phyloP scores from a whole-genome alignment of 2,888 invertebrate species.

The Nemurella pictetii region DNA sequence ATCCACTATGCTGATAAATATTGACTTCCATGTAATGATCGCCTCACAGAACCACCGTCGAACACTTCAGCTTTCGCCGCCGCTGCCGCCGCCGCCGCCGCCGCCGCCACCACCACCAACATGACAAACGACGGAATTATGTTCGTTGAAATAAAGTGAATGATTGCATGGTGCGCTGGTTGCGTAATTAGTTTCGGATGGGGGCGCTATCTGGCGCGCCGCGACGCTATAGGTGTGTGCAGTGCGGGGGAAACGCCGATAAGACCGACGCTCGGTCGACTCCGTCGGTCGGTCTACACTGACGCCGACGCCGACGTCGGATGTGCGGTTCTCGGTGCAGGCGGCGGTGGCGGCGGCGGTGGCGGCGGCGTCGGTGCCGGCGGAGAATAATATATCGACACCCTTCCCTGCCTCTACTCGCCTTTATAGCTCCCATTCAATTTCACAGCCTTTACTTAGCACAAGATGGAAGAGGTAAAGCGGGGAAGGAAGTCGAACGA shows the following conservation, averaged over 20 bases:
- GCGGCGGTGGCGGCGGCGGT: slow-evolving; percentile 12
- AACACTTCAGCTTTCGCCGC: too few species aligned
- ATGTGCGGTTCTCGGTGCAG: not conserved
- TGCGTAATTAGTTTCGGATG: not conserved
- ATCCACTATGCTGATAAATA: too few species aligned
- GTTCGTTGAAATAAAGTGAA: too few species aligned
- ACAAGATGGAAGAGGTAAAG: slow-evolving; percentile 18
- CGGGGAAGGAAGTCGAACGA: slow-evolving; percentile 19
- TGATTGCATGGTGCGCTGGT: too few species aligned
- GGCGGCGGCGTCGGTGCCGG: slow-evolving; percentile 15
- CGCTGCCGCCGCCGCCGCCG: not conserved
- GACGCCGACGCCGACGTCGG: not conserved
- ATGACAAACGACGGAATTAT: not conserved
- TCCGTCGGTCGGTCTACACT: not conserved
- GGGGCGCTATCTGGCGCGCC: not conserved
- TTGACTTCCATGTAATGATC: too few species aligned
- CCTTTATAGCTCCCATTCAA: slow-evolving; percentile 28
- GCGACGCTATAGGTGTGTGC: not conserved
- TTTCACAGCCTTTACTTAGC: slow-evolving; percentile 27
- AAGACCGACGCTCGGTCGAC: slow-evolving; percentile 3
- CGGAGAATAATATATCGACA: slow-evolving; percentile 22
- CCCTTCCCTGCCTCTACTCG: slow-evolving; percentile 5
- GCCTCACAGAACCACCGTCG: too few species aligned
- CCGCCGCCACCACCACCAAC: not conserved
- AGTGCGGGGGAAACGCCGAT: slow-evolving; percentile 12